Base-by-base conservation (phyloP, 2,888 invertebrate genomes). In the Drosophila quinaria region DNA sequence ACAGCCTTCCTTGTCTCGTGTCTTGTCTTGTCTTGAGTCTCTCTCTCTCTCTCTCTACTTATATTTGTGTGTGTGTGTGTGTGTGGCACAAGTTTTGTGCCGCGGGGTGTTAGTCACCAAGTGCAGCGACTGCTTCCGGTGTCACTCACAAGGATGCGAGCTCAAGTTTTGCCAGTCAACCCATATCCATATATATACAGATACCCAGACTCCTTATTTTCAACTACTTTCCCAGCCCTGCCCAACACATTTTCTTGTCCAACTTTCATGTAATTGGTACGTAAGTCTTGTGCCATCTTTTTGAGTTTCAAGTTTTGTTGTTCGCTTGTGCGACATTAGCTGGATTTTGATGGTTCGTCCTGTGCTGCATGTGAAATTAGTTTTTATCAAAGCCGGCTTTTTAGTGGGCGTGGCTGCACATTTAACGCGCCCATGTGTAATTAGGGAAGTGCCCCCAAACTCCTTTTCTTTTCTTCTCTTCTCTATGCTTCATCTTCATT, bases 331-430 rank as follows among this genome's bases (percentile, higher is more conserved):
- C 80, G 80, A 86, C 86, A 87, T 87, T 88, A 88, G 88, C 80
- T 72, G 89, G 84, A 88, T 88, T 87, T 80, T 82, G 84, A 84
- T 82, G 81, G 76, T 64, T 80, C 77, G 81, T 68, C 69, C 81
- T 71, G 88, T 81, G 87, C 70, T 82, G 87, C 89, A 87, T 87
- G 81, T 79, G 89, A 87, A 87, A 88, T 87, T 87, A 87, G 86
- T 86, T 86, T 70, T 55, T 68, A 63, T 59, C 64, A 46, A 47
- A 31, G 33, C 19, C 22, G 19, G 2, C 17, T 31, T 31, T 17
- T 31, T 3, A 19, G 37, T 8, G 62, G 62, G 72, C 61, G 65
- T 59, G 79, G 33, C 54, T 35, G 62, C 60, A 81, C 78, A 80
- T 84, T 78, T 80, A 71, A 71, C 73, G 74, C 69, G 75, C 73